These are phyloP conservation scores for Tyria jacobaeae DNA, from an alignment of 2,888 invertebrate genomes.

Conservation along the genomic window DNA sequence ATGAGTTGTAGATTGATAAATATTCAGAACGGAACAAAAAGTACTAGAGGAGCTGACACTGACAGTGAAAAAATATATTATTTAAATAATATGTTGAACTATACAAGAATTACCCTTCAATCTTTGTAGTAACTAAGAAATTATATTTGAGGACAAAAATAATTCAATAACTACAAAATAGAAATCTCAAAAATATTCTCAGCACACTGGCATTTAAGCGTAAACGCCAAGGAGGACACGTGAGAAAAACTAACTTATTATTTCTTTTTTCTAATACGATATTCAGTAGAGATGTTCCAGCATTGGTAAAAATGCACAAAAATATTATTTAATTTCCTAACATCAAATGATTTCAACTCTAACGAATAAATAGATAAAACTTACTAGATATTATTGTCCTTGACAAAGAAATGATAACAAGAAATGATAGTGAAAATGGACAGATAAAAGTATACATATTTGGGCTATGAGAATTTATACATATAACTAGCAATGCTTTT, in stretches of 20 bases:
- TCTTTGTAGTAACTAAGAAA: not conserved
- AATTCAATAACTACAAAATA: too few species aligned
- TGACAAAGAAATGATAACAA: constrained; percentile 60
- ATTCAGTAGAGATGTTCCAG: not conserved
- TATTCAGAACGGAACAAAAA: constrained; percentile 20
- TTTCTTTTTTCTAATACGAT: not conserved
- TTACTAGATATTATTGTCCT: constrained; percentile 62
- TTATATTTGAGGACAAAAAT: not conserved
- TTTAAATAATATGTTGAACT: not conserved
- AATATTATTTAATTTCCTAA: too few species aligned
- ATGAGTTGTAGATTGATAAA: constrained; percentile 30
- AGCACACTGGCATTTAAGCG: too few species aligned
- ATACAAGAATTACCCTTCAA: not conserved
- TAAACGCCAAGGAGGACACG: too few species aligned
- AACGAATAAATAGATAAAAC: constrained; percentile 51
- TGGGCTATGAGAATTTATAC: constrained; percentile 41
- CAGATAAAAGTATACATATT: constrained; percentile 41
- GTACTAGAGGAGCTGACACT: not conserved
- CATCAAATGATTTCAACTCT: not conserved
- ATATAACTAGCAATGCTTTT: not conserved
- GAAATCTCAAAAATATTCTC: too few species aligned
- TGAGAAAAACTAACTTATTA: not conserved
- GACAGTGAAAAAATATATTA: too few species aligned
- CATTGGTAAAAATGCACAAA: not conserved
- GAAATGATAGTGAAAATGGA: constrained; percentile 43